Base-by-base conservation (phyloP, 2,113 vertebrate species). In the Macaca nemestrina region DNA sequence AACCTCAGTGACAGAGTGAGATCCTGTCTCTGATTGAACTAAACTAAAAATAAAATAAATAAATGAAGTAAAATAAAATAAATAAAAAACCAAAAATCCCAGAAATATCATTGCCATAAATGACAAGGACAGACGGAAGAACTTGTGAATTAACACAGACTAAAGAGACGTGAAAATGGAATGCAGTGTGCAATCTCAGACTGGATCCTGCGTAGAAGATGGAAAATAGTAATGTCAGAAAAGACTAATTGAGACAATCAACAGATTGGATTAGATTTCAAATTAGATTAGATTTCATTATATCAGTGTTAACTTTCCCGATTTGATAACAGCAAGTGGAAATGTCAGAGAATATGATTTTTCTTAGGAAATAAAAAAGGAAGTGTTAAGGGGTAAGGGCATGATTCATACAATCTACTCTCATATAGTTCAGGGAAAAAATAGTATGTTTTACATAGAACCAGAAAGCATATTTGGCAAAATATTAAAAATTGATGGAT, bases 171-270 rank as follows among this genome's bases (percentile, higher is more conserved):
- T 59, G 78, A 68, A 78, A 40, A 57, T 6, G 23, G 32, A 76
- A 35, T 40, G 48, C 6, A 18, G 0, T 13, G 7, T 3, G 0
- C 0, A 2, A 22, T 68, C 48, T 59, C 52, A 52, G 35, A 1
- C 14, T 2, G 20, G 38, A 8, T 82, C 27, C 67, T 64, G 11
- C 2, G 6, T 5, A n/a, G 27, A 40, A 48, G 38, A 67, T 32
- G n/a, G 50, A 52, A 13, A 48, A 45, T 23, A 43, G 35, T 45
- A 27, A 48, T 40, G 9, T 59, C 48, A 0, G 55, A 5, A 35
- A 30, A 43, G 59, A 55, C 5, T 4, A 17, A 8, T 12, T 52
- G 50, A 80, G 50, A 43, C 27, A 40, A 1, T 30, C 18, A 61
- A 72, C 30, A 30, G 52, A n/a, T 22, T 79, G 22, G 17, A 52